Base-by-base conservation (phyloP, 2,888 invertebrate species). In the Ichneumoninae sp. region DNA sequence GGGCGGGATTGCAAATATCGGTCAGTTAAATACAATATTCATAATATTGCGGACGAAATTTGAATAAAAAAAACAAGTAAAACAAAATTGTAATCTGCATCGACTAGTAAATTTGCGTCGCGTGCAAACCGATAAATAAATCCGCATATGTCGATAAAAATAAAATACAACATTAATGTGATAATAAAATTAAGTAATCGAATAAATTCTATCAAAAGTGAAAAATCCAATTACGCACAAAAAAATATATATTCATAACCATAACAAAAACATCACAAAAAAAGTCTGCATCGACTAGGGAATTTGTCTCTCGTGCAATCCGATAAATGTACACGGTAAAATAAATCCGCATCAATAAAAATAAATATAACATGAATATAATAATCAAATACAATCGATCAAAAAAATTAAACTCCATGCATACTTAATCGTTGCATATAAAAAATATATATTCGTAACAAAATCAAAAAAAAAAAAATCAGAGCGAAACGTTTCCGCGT, bases 401-500 rank as follows among this genome's bases (percentile, higher is more conserved):
- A 7, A 7, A 19, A 7, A 19, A 16, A n/a, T n/a, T 52, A 19
- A 52, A 19, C 52, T 10, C 1, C 19, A 1, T 52, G 7, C 19
- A 52, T 7, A 19, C 6, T 52, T 7, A 7, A 3, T 54, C 10
- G 1, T 19, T 19, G 22, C 54, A 3, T n/a, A 7, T 22, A 3
- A 40, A 40, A 40, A 40, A 10, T 10, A 10, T 36, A 8, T 8
- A 36, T 54, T 7, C 22, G 7, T 19, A 19, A 54, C 19, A 3
- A 8, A 19, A 22, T 22, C 5, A 1, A 30, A 63, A 47, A 47
- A 47, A 47, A 47, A 30, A 44, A 57, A 57, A 19, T 16, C 4
- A 5, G 52, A 54, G 40, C 16, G 19, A 40, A 73, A 22, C 40
- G 44, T 33, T 79, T 66, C 63, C 79, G 57, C 52, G 44, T 73